These are phyloP conservation scores for Schizotus pectinicornis DNA, from an alignment of 2,888 invertebrate species.

Conservation along the genomic window DNA sequence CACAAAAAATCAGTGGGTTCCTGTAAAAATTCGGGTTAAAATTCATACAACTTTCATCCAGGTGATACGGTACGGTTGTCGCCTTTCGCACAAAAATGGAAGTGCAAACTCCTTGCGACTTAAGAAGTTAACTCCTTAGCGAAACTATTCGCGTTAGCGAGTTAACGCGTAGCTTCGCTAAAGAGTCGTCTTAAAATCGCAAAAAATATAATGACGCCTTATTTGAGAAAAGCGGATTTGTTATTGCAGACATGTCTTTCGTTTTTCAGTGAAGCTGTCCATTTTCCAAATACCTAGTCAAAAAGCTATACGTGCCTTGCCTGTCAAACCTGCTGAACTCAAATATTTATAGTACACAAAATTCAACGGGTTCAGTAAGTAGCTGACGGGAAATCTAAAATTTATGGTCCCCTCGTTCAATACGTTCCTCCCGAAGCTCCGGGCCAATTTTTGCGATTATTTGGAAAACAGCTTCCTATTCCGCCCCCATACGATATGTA, in stretches of 20 bases:
- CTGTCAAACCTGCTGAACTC: conserved; percentile 34
- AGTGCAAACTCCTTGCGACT: too few species aligned
- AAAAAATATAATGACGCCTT: conserved; percentile 19
- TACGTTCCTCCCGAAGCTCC: background rate
- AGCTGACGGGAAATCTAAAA: conserved; percentile 44
- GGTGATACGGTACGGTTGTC: too few species aligned
- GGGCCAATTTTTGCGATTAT: background rate
- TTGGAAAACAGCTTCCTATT: background rate
- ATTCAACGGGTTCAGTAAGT: conserved; percentile 39
- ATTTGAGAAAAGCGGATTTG: conserved; percentile 40
- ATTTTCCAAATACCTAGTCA: conserved; percentile 51
- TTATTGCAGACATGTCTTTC: conserved; percentile 46
- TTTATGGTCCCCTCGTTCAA: conserved; percentile 28
- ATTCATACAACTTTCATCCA: too few species aligned
- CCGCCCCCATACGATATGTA: too few species aligned
- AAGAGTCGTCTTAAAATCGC: conserved; percentile 7
- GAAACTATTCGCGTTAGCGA: background rate
- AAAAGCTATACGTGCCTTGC: conserved; percentile 46
- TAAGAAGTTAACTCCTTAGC: too few species aligned
- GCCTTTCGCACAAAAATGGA: too few species aligned
- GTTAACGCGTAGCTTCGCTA: background rate
- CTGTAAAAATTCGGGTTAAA: too few species aligned
- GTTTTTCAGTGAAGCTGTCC: conserved; percentile 51
- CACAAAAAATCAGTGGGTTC: background rate
- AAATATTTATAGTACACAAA: conserved; percentile 43